phyloP scores from a whole-genome alignment of 1,140 invertebrate species.

The Drosophila funebris region DNA sequence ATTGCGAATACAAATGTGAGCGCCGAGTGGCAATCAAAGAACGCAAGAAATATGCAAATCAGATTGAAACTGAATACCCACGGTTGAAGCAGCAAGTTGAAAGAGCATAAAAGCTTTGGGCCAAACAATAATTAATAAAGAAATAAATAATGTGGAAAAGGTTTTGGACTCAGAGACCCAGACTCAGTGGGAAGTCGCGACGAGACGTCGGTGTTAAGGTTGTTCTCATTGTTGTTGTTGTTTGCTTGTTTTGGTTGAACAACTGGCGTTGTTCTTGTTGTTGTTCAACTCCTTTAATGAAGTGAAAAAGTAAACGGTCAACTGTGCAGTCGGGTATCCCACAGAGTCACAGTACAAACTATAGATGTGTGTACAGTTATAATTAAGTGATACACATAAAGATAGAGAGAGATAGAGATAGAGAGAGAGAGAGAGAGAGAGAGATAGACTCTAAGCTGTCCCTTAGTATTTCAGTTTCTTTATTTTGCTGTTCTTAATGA shows the following conservation, averaged over 20 bases:
- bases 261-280: not conserved
- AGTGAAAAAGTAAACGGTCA: constrained; percentile 44
- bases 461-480: not conserved
- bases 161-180: not conserved
- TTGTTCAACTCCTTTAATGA: constrained; percentile 69
- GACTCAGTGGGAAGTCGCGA: not conserved
- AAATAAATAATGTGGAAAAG: constrained; percentile 49
- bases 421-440: not conserved
- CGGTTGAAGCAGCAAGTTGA: not conserved
- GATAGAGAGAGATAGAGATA: constrained; percentile 20
- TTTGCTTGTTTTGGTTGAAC: too few species aligned
- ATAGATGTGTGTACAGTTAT: constrained; percentile 65
- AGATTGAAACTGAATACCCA: constrained; percentile 12
- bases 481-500: constrained; percentile 66
- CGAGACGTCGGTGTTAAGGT: too few species aligned
- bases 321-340: constrained; percentile 37
- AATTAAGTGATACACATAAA: constrained; percentile 77
- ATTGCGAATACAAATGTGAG: constrained; percentile 34
- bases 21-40: not conserved
- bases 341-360: constrained; percentile 29
- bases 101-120: not conserved
- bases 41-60: constrained; percentile 42
- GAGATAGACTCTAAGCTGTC: not conserved
- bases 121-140: constrained; percentile 70
- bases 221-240: not conserved